phyloP scores from a whole-genome alignment of 2,113 vertebrate genomes.

The Eulemur rufifrons region DNA sequence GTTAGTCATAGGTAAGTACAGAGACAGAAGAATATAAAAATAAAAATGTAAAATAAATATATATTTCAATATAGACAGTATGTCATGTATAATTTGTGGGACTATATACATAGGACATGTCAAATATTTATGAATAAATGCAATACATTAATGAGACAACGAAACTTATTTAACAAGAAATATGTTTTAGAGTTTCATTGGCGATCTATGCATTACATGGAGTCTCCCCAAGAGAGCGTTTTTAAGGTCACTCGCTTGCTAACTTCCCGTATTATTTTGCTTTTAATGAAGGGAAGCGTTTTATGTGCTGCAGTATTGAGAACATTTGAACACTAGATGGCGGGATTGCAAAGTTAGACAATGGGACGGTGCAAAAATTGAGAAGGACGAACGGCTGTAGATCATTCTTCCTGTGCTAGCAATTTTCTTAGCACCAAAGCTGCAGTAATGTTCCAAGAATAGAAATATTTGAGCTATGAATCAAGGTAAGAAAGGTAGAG shows the following conservation, averaged over 20 bases:
- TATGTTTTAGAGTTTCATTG: not conserved
- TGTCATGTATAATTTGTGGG: not conserved
- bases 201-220: not conserved
- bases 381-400: not conserved
- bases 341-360: conserved; percentile 33
- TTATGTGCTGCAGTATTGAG: not conserved
- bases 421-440: conserved; percentile 4
- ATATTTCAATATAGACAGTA: not conserved
- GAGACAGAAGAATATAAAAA: not conserved
- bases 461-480: conserved; percentile 28
- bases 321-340: conserved; percentile 51
- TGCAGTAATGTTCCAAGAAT: not conserved
- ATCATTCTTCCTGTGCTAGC: conserved; percentile 5
- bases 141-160: not conserved
- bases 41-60: not conserved
- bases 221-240: not conserved
- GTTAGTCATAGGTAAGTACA: not conserved
- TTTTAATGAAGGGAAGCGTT: not conserved
- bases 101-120: not conserved
- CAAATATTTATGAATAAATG: not conserved
- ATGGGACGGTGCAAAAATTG: not conserved
- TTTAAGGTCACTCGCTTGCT: not conserved
- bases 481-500: conserved; percentile 1
- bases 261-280: not conserved
- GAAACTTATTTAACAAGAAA: not conserved